These are phyloP conservation scores for Athalia rosae DNA, from an alignment of 2,888 invertebrate genomes.

Conservation along the genomic window DNA sequence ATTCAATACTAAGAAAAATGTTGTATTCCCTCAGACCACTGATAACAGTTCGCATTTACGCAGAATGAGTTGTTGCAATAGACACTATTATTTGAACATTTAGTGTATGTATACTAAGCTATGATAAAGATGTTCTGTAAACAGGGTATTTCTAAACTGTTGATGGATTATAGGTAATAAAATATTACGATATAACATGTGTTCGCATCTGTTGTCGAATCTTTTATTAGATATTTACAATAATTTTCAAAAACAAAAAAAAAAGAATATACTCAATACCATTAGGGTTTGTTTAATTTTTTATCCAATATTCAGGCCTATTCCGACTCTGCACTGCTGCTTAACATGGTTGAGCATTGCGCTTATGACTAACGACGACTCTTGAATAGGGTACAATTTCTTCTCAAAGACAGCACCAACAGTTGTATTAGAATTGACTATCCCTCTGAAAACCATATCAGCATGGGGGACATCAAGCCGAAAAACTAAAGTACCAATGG, in stretches of 20 bases:
- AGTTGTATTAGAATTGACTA: conserved; percentile 77
- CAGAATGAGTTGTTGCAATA: conserved; percentile 11
- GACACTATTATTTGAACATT: conserved; percentile 25
- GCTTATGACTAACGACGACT: conserved; percentile 79
- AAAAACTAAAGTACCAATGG: conserved; percentile 79
- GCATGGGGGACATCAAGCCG: conserved; percentile 79
- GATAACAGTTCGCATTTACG: neutral
- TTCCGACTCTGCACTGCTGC: conserved; percentile 78
- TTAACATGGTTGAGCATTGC: conserved; percentile 80
- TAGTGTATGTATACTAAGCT: conserved; percentile 26
- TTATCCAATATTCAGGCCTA: conserved; percentile 79
- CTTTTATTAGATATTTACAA: conserved; percentile 33
- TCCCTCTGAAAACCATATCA: conserved; percentile 78
- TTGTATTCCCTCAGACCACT: neutral
- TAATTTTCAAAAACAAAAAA: conserved; percentile 35
- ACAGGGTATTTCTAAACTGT: conserved; percentile 43
- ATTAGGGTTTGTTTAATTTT: neutral
- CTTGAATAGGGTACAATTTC: conserved; percentile 78
- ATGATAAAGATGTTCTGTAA: conserved; percentile 31
- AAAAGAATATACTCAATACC: neutral
- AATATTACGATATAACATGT: neutral
- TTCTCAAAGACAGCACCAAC: conserved; percentile 81
- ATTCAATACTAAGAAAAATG: conserved; percentile 1
- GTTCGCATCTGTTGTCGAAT: neutral
- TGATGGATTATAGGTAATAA: conserved; percentile 39